phyloP scores from a whole-genome alignment of 2,113 vertebrate genomes.

The Saiga tatarica region DNA sequence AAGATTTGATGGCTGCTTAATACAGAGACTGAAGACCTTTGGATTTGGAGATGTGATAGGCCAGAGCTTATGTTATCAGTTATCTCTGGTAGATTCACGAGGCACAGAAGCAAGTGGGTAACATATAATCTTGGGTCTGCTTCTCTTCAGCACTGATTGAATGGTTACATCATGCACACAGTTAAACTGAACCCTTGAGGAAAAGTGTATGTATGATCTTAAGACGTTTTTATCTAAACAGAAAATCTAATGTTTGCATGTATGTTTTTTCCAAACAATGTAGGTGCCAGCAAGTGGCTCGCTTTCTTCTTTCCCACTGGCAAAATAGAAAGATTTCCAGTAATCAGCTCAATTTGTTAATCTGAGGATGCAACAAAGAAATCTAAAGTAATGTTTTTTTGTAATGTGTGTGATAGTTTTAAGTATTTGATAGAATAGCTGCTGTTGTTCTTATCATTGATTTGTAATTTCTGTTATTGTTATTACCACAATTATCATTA shows the following conservation, averaged over 20 bases:
- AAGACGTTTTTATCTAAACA: neutral
- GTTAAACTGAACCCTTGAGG: neutral
- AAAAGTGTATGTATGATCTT: neutral
- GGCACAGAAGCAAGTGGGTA: neutral
- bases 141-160: neutral
- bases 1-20: neutral
- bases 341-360: neutral
- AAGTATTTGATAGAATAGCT: slow-evolving; percentile 7
- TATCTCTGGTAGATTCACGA: neutral
- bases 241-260: neutral
- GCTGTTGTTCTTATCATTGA: neutral
- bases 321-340: neutral
- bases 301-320: neutral
- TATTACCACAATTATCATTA: neutral
- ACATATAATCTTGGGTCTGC: neutral
- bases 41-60: neutral
- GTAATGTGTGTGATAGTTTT: neutral
- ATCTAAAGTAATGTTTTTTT: neutral
- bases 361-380: neutral
- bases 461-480: neutral
- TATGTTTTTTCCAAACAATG: neutral
- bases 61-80: neutral
- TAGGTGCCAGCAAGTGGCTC: neutral
- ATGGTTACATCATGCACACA: neutral
- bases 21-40: neutral